Base-by-base conservation (phyloP, 2,888 invertebrate genomes). In the Apamea crenata region DNA sequence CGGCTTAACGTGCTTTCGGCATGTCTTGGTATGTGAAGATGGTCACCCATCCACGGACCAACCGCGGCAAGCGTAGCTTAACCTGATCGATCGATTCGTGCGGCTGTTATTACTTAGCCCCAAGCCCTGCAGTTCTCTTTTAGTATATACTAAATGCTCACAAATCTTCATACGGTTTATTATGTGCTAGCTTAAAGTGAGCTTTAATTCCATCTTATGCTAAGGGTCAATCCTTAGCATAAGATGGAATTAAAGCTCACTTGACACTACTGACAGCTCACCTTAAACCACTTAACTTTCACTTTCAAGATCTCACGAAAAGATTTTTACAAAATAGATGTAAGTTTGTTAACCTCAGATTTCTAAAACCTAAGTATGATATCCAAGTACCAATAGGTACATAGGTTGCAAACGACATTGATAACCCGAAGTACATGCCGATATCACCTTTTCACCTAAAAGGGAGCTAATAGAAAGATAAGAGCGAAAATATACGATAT, bases 401-500 rank as follows among this genome's bases (percentile, higher is more conserved):
- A n/a, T 50, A 50, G 25, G 50, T 44, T 32, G 21, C 10, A 29
- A 82, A 82, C 50, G 61, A 68, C 16, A 16, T n/a, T 82, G 80
- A 80, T 80, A 80, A 61, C 75, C 75, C 29, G 14, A 65, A 78
- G 36, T 56, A 76, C 56, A 53, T 29, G 2, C 29, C n/a, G 79
- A 71, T 74, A 78, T 47, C 65, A 59, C 66, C 77, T 77, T 82
- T 47, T 14, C 66, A 73, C 74, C 44, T 50, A 50, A 72, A 71
- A 74, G 7, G 47, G 29, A 67, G 67, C 67, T 77, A 74, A 59
- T 53, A 50, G 74, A 65, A 77, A 29, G 83, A 84, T 84, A 84
- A 74, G 36, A 47, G n/a, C 61, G 47, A 80, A 71, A 77, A 85
- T 81, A 68, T 66, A 74, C 71, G 73, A 56, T 65, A 59, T 77